Percentiles rank a stretch among this genome's conserved stretches.
Evolutionary conservation across 1,140 invertebrate genomes (phyloP).

Genomic region (Micrasema longulum): DNA sequence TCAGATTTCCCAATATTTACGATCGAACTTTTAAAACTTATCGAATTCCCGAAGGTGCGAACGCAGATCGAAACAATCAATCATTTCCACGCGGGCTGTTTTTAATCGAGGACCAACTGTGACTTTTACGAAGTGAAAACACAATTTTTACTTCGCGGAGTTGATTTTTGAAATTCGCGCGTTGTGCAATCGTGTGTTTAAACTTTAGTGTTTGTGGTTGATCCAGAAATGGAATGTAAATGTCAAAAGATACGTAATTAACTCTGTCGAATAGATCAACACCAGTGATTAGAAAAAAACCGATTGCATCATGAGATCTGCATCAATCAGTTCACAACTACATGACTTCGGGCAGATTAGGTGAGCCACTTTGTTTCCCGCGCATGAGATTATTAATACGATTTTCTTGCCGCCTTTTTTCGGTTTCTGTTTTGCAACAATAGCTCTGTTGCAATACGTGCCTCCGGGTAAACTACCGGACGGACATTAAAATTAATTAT

Average conservation of each 20-base stretch:
- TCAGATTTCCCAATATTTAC: slow-evolving; percentile 11
- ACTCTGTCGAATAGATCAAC: slow-evolving; percentile 5
- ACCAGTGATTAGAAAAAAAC: not conserved
- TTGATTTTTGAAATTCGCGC: not conserved
- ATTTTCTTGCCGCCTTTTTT: slow-evolving; percentile 21
- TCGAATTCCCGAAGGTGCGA: no score
- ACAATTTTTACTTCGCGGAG: no score
- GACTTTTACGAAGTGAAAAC: no score
- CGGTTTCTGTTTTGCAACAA: slow-evolving; percentile 18
- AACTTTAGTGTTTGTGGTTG: slow-evolving; percentile 7
- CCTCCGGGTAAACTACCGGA: slow-evolving; percentile 7
- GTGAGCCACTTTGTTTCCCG: slow-evolving; percentile 31
- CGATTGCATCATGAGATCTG: slow-evolving; percentile 41
- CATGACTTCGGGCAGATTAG: slow-evolving; percentile 8
- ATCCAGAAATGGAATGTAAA: slow-evolving; percentile 5
- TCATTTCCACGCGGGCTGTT: no score
- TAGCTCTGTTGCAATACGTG: slow-evolving; percentile 14
- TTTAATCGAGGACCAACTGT: no score
- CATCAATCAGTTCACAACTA: slow-evolving; percentile 38
- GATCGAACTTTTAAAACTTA: slow-evolving; percentile 19
- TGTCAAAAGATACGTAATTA: slow-evolving; percentile 18
- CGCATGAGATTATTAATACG: slow-evolving; percentile 8
- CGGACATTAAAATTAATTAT: slow-evolving; percentile 22
- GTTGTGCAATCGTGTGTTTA: slow-evolving; percentile 24
- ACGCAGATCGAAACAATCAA: no score